phyloP scores from a whole-genome alignment of 1,140 invertebrate species.

The Bombus soroeensis region DNA sequence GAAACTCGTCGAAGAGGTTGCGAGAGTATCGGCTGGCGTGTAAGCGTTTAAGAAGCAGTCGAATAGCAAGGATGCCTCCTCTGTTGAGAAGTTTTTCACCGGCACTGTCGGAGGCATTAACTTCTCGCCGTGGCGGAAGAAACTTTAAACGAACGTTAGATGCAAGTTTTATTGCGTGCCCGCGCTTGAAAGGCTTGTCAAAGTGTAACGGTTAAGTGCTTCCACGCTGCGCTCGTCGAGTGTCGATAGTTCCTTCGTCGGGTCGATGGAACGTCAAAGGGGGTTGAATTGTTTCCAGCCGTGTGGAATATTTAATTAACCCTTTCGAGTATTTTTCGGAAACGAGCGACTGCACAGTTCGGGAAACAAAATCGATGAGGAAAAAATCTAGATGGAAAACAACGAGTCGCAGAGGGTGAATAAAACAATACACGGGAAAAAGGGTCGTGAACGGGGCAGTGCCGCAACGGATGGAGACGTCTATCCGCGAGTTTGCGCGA shows the following conservation, averaged over 20 bases:
- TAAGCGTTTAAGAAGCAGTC: conserved; percentile 26
- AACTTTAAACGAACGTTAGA: conserved; percentile 50
- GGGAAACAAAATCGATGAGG: background rate
- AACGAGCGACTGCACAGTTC: background rate
- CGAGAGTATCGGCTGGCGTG: conserved; percentile 26
- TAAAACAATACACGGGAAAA: background rate
- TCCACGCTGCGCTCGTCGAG: background rate
- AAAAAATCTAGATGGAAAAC: background rate
- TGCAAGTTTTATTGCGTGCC: conserved; percentile 45
- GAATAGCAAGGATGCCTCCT: conserved; percentile 18
- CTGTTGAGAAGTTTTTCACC: conserved; percentile 34
- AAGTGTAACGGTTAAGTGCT: conserved; percentile 1
- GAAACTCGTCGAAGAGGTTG: background rate
- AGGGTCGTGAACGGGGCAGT: background rate
- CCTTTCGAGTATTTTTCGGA: too few species aligned
- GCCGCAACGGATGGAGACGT: background rate
- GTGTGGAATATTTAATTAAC: background rate
- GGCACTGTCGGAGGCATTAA: conserved; percentile 20
- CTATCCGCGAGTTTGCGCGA: background rate
- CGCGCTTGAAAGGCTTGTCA: conserved; percentile 17
- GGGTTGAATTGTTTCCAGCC: background rate
- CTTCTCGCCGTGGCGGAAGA: background rate
- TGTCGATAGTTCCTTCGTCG: conserved; percentile 3
- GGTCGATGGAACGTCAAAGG: background rate
- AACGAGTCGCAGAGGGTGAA: background rate